Evolutionary conservation across 2,113 vertebrate species (phyloP), one percentile per base, ranked within the genome.

Genomic region (Pterocles orientalis): DNA sequence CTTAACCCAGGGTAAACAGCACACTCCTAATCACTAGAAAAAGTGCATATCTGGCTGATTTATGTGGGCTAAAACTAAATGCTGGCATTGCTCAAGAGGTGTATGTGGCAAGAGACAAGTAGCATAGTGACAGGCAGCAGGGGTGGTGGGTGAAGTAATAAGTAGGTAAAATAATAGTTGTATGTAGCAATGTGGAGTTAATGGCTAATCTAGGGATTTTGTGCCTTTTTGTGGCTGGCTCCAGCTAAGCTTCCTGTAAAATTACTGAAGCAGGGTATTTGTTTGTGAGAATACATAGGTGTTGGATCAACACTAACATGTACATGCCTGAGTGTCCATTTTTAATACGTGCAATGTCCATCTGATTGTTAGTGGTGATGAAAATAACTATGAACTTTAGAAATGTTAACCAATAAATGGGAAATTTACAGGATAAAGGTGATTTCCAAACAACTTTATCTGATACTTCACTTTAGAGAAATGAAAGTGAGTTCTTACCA

Each of bases 131-230:
- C 64, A 58, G 82, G 91, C 94, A 87, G 88, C 80, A 68, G 73
- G 83, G 77, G 36, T 0, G 4, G 81, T 26, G 13, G 7, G 78
- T 96, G 96, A 91, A 92, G 92, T 92, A 96, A 96, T 66, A 85
- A 93, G 73, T 76, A 85, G 88, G 77, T 89, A 88, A 97, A 95
- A 94, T 91, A 86, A 96, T 95, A 77, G 83, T 39, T 65, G 18
- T 47, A 14, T 96, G 92, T 95, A 86, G 96, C 95, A 96, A 94
- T 43, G 58, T 28, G 62, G 31, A 94, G 95, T 96, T 96, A 96
- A 94, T 90, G 78, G 86, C 94, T 97, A 94, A 96, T 79, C 95
- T 70, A 58, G 82, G 58, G 87, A 93, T 91, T 93, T 77, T 94
- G 70, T 90, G 47, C 66, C 62, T 72, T 95, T 84, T 89, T 5